Percentiles rank a stretch among this genome's conserved stretches.
Conservation (phyloP, 2,113 vertebrate species). For the Nematolebias whitei region DNA sequence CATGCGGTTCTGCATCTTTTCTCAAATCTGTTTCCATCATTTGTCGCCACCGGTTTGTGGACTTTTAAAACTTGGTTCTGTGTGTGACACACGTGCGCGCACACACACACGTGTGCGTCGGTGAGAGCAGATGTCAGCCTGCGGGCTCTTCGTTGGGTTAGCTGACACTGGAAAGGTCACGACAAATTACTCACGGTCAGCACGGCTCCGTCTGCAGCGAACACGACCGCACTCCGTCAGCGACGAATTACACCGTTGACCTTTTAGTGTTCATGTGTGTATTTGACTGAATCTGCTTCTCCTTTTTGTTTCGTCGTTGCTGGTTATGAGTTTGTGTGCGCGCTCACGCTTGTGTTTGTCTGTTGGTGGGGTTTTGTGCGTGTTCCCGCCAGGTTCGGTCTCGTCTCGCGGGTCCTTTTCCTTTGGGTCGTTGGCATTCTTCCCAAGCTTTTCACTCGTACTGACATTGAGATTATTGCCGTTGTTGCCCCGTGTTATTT, state of each 20-base stretch:
- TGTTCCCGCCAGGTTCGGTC: slow-evolving; percentile 24
- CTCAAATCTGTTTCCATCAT: not conserved
- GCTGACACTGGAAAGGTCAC: slow-evolving; percentile 57
- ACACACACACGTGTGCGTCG: slow-evolving; percentile 1
- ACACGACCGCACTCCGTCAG: slow-evolving; percentile 47
- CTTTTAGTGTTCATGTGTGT: slow-evolving; percentile 51
- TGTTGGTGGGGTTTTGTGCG: not conserved
- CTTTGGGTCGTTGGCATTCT: slow-evolving; percentile 53
- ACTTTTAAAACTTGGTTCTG: not conserved
- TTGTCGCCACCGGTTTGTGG: not conserved
- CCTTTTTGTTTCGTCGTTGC: not conserved
- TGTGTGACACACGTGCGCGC: slow-evolving; percentile 12
- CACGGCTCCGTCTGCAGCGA: slow-evolving; percentile 39
- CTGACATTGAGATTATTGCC: slow-evolving; percentile 58
- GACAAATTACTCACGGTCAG: slow-evolving; percentile 67
- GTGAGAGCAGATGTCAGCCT: slow-evolving; percentile 43
- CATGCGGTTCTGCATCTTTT: not conserved
- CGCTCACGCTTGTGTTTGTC: not conserved
- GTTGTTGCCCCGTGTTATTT: slow-evolving; percentile 41
- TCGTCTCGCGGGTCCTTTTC: slow-evolving; percentile 26
- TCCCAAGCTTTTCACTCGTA: slow-evolving; percentile 30
- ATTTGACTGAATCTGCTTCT: not conserved
- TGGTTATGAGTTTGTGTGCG: not conserved
- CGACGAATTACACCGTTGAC: slow-evolving; percentile 62
- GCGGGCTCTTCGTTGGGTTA: slow-evolving; percentile 47